Evolutionary conservation across 2,797 vertebrate genomes (phyloP).

Genomic region (Gobio occitaniae): DNA sequence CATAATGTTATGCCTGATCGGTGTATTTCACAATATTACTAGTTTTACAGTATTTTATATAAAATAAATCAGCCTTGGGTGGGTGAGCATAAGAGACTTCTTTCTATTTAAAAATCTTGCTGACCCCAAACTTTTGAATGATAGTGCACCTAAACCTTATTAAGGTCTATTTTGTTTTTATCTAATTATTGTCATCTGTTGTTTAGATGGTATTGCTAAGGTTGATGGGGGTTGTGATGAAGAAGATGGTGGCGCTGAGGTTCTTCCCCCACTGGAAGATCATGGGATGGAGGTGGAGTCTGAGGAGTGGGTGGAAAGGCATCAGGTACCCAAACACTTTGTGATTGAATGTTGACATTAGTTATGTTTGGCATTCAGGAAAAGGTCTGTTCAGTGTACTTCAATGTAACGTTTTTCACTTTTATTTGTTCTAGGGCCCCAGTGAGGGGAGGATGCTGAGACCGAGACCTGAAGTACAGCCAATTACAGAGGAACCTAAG

Average conservation of each 20-base stretch:
- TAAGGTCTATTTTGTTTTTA: background rate
- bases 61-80: background rate
- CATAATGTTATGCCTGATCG: no score
- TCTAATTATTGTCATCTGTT: constrained; percentile 19
- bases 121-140: background rate
- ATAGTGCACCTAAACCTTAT: background rate
- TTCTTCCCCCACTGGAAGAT: constrained; percentile 64
- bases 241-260: constrained; percentile 8
- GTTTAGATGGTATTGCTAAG: constrained; percentile 42
- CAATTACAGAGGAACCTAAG: constrained; percentile 52
- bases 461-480: constrained; percentile 59
- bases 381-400: constrained; percentile 10
- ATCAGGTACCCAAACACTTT: constrained; percentile 70
- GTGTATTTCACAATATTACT: background rate
- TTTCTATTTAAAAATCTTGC: background rate
- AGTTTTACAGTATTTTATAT: background rate
- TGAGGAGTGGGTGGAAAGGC: constrained; percentile 68
- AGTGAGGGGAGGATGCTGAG: constrained; percentile 68
- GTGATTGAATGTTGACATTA: background rate
- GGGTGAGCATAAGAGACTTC: no score
- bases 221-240: constrained; percentile 18
- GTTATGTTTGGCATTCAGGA: background rate
- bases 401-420: background rate
- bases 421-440: constrained; percentile 64
- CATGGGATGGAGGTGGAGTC: constrained; percentile 64